Evolutionary conservation across 1,140 invertebrate genomes (phyloP).

Genomic region (Aporrectodea caliginosa): DNA sequence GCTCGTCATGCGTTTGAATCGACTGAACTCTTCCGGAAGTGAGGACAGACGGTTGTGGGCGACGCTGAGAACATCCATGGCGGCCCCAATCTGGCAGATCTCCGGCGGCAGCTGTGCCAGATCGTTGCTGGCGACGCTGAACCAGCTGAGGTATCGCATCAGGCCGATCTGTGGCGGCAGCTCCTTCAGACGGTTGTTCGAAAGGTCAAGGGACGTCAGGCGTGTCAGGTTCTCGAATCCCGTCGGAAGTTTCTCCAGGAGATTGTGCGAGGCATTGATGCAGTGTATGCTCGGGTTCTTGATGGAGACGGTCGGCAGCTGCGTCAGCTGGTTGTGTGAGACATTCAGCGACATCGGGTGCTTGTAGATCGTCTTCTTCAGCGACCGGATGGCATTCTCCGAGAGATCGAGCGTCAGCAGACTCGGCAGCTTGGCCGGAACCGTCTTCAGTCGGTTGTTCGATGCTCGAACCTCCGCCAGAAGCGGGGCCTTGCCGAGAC

Average conservation of each 20-base stretch:
- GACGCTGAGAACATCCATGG: conserved; percentile 31
- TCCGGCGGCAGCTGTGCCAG: conserved; percentile 45
- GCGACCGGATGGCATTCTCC: conserved; percentile 43
- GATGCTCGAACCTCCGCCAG: conserved; percentile 41
- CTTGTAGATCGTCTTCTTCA: conserved; percentile 51
- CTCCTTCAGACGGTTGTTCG: conserved; percentile 45
- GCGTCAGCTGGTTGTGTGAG: conserved; percentile 45
- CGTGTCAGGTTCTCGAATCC: conserved; percentile 45
- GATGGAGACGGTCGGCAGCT: conserved; percentile 43
- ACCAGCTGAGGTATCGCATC: conserved; percentile 44
- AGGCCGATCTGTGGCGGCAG: conserved; percentile 43
- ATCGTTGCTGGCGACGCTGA: conserved; percentile 45
- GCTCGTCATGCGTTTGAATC: conserved; percentile 39
- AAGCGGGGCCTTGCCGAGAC: conserved; percentile 48
- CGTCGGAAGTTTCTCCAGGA: conserved; percentile 43
- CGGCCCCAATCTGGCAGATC: conserved; percentile 43
- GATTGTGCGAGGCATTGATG: conserved; percentile 47
- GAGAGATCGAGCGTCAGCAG: conserved; percentile 45
- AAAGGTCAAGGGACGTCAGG: conserved; percentile 44
- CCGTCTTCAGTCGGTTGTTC: conserved; percentile 34
- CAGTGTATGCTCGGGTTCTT: conserved; percentile 42
- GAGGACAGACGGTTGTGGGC: conserved; percentile 11
- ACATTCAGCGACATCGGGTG: conserved; percentile 41
- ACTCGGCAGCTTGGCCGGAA: conserved; percentile 46
- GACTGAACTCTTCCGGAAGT: conserved; percentile 44